Percentiles rank a stretch among this genome's conserved stretches.
These are phyloP conservation scores for Ascaphus truei DNA, from an alignment of 2,113 vertebrate genomes.

Conservation along the genomic window DNA sequence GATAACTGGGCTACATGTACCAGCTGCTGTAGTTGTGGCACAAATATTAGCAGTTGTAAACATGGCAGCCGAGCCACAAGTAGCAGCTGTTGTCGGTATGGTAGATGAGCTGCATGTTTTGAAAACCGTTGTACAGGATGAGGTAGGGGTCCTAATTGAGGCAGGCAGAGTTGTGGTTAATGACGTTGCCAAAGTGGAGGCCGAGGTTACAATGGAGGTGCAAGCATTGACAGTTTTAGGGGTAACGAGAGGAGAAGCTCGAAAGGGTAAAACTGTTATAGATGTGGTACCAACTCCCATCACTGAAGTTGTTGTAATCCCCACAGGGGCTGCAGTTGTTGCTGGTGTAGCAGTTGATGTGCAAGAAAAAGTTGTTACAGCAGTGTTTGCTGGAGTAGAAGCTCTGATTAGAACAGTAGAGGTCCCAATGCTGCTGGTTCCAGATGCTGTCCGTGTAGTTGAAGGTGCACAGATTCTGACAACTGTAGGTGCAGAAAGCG, in stretches of 20 bases:
- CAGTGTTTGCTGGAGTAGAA: background rate
- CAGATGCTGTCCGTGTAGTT: background rate
- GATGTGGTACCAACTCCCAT: background rate
- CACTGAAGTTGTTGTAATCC: background rate
- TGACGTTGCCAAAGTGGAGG: background rate
- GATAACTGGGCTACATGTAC: background rate
- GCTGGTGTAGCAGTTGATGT: background rate
- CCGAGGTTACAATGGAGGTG: background rate
- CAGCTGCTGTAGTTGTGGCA: background rate
- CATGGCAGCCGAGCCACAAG: background rate
- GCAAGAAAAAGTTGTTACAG: background rate
- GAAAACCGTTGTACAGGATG: background rate
- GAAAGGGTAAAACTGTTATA: background rate
- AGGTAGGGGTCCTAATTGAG: background rate
- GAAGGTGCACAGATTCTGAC: slow-evolving; percentile 6
- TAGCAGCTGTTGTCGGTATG: background rate
- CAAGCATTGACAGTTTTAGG: background rate
- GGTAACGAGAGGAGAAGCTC: background rate
- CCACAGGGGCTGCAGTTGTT: background rate
- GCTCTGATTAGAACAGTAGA: slow-evolving; percentile 13
- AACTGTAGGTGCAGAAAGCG: slow-evolving; percentile 23
- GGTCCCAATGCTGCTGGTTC: background rate
- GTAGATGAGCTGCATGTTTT: background rate
- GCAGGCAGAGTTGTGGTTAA: background rate
- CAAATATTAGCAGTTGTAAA: background rate